Percentiles rank a stretch among this genome's conserved stretches.
These are phyloP conservation scores for Takifugu ocellatus DNA, from an alignment of 2,797 vertebrate species.

Conservation along the genomic window DNA sequence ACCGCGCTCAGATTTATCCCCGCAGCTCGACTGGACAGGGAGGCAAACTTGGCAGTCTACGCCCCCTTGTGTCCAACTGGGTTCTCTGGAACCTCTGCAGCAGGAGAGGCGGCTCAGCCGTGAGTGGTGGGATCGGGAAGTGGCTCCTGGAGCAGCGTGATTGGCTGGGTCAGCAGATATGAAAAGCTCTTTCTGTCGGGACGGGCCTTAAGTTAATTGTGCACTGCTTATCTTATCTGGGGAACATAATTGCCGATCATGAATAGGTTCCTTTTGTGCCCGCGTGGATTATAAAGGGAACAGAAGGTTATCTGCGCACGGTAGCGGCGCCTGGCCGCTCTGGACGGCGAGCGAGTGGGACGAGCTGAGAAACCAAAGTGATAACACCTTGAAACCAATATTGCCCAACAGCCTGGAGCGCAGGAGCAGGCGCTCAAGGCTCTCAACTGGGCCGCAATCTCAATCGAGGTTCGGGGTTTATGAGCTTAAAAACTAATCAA, in stretches of 20 bases:
- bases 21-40: slow-evolving; percentile 34
- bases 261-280: slow-evolving; percentile 62
- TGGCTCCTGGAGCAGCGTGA: slow-evolving; percentile 58
- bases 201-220: slow-evolving; percentile 69
- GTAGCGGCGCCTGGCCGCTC: slow-evolving; percentile 47
- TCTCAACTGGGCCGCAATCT: too few relatives aligned
- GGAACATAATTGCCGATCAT: slow-evolving; percentile 73
- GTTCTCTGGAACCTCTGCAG: slow-evolving; percentile 10
- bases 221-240: slow-evolving; percentile 72
- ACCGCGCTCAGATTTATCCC: slow-evolving; percentile 59
- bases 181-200: slow-evolving; percentile 60
- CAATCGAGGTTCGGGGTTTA: background rate
- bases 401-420: slow-evolving; percentile 12
- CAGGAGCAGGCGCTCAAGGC: slow-evolving; percentile 9
- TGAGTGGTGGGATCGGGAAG: slow-evolving; percentile 46
- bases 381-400: slow-evolving; percentile 51
- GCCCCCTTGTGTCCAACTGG: slow-evolving; percentile 77
- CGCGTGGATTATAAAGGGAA: slow-evolving; percentile 53
- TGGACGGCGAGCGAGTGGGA: slow-evolving; percentile 11
- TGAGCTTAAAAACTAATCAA: slow-evolving; percentile 33
- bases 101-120: slow-evolving; percentile 37
- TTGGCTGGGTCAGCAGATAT: slow-evolving; percentile 73
- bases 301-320: slow-evolving; percentile 61
- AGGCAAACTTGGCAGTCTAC: slow-evolving; percentile 71
- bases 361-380: slow-evolving; percentile 15